phyloP scores from a whole-genome alignment of 2,797 vertebrate species.

The Cheirogaleus major region DNA sequence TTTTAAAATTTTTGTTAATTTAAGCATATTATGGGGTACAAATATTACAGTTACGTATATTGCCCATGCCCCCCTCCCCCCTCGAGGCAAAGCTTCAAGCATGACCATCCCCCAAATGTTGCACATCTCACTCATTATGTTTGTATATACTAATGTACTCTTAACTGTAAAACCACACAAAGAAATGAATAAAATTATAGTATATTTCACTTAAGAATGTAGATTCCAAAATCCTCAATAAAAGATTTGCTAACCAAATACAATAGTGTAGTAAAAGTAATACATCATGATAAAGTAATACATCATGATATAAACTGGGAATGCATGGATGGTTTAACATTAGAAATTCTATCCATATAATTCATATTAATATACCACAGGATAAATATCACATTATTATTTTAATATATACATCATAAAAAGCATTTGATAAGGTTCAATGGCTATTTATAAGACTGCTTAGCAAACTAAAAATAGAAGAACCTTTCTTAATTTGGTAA shows the following conservation, averaged over 20 bases:
- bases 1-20: too few species aligned
- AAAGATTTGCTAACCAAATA: not conserved
- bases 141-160: not conserved
- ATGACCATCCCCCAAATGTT: too few species aligned
- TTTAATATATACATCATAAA: conserved; percentile 1
- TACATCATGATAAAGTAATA: not conserved
- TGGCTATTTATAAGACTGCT: not conserved
- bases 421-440: not conserved
- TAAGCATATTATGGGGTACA: too few species aligned
- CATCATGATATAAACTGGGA: not conserved
- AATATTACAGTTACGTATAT: too few species aligned
- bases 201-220: not conserved
- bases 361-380: not conserved
- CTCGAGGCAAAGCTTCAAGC: too few species aligned
- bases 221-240: conserved; percentile 6
- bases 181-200: not conserved
- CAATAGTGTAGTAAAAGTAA: not conserved
- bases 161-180: not conserved
- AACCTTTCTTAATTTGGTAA: conserved; percentile 18
- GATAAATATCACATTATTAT: not conserved
- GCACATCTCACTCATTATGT: too few species aligned
- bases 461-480: not conserved
- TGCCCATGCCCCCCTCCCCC: too few species aligned
- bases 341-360: not conserved
- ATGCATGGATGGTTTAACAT: not conserved